Percentiles rank a stretch among this genome's conserved stretches.
phyloP scores from a whole-genome alignment of 2,888 invertebrate species.

The Ormyrus thymus region DNA sequence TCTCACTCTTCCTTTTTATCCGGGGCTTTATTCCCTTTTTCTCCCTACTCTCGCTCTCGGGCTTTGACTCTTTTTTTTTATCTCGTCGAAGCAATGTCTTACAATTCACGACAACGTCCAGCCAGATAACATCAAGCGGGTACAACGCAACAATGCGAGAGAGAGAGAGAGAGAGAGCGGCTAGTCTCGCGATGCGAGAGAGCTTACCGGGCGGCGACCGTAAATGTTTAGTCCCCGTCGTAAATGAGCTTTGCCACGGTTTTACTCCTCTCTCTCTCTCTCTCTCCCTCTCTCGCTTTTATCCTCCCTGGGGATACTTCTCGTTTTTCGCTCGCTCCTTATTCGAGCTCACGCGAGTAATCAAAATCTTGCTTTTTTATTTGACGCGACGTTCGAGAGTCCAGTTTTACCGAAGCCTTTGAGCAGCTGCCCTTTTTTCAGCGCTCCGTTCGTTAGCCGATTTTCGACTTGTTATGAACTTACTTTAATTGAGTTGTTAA shows the following conservation, averaged over 20 bases:
- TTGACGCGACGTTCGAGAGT: not conserved
- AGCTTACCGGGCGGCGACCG: constrained; percentile 59
- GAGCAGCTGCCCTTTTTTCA: not conserved
- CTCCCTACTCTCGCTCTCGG: constrained; percentile 24
- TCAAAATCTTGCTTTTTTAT: constrained; percentile 19
- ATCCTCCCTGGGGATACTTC: not conserved
- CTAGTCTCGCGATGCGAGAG: constrained; percentile 19
- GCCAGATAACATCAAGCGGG: constrained; percentile 69
- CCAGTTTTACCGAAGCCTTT: no score
- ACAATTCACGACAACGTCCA: constrained; percentile 72
- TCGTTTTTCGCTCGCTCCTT: not conserved
- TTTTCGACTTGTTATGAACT: no score
- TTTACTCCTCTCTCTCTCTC: constrained; percentile 40
- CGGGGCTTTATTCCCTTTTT: constrained; percentile 4
- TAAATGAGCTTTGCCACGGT: constrained; percentile 60
- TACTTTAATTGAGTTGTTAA: no score
- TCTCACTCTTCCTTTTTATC: constrained; percentile 5
- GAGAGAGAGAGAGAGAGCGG: constrained; percentile 33
- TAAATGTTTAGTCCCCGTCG: constrained; percentile 64
- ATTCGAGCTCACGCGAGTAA: not conserved
- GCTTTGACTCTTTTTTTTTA: constrained; percentile 50
- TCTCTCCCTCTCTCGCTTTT: not conserved
- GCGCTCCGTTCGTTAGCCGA: no score
- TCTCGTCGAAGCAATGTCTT: constrained; percentile 65
- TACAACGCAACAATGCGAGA: constrained; percentile 66